phyloP scores from a whole-genome alignment of 2,888 invertebrate genomes.

The Disparrhopalites patrizii region DNA sequence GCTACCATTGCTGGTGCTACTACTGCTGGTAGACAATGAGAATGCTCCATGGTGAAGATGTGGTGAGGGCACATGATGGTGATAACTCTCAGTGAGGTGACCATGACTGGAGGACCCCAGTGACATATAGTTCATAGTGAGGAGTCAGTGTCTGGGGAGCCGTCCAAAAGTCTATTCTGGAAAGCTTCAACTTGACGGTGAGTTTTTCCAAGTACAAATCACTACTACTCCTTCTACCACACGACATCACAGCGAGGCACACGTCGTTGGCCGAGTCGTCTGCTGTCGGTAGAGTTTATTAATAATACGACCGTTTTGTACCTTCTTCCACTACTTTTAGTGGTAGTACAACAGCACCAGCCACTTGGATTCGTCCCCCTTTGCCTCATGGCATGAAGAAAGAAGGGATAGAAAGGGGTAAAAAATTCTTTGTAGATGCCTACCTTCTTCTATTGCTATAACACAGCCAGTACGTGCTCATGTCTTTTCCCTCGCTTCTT shows the following conservation, averaged over 20 bases:
- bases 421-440: no score
- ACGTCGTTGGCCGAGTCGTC: neutral
- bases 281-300: no score
- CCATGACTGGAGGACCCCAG: constrained; percentile 38
- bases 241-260: constrained; percentile 1
- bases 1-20: constrained; percentile 17
- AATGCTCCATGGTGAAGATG: constrained; percentile 21
- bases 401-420: no score
- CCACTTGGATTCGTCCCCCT: no score
- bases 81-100: constrained; percentile 21
- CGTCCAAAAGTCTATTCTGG: neutral
- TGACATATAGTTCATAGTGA: constrained; percentile 48
- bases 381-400: no score
- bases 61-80: constrained; percentile 16
- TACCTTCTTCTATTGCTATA: no score
- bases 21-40: constrained; percentile 15
- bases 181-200: neutral
- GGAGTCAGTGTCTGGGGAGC: constrained; percentile 6
- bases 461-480: no score
- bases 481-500: no score
- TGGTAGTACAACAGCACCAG: no score
- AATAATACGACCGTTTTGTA: no score
- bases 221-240: constrained; percentile 1
- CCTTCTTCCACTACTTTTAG: no score
- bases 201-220: neutral